phyloP scores from a whole-genome alignment of 2,888 invertebrate species.

The Alentia gelatinosa region DNA sequence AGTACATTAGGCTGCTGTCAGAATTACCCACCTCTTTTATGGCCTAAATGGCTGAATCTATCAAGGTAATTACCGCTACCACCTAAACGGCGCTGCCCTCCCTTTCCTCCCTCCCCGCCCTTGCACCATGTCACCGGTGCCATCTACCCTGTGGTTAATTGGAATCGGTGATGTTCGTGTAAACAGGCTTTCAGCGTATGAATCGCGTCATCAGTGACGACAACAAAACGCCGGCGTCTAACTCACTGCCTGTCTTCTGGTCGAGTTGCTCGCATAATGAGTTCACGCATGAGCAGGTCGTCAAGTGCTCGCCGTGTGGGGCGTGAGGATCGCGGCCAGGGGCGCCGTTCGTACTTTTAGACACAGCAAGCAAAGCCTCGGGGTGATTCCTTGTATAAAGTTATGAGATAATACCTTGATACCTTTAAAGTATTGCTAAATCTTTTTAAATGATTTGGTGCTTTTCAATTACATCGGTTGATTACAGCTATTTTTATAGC shows the following conservation, averaged over 20 bases:
- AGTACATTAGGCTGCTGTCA: background rate
- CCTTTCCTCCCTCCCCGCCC: background rate
- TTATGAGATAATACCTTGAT: too few species aligned
- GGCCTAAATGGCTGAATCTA: background rate
- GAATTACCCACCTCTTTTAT: background rate
- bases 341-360: too few species aligned
- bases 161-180: background rate
- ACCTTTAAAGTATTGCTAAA: too few species aligned
- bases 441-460: too few species aligned
- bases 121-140: background rate
- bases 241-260: background rate
- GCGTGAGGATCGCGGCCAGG: too few species aligned
- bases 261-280: constrained; percentile 1
- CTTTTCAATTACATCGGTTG: too few species aligned
- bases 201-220: background rate
- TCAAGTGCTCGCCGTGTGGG: background rate
- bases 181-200: background rate
- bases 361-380: too few species aligned
- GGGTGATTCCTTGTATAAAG: too few species aligned
- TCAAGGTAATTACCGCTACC: background rate
- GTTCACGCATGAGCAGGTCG: background rate
- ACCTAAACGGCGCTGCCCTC: background rate
- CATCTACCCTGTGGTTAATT: background rate
- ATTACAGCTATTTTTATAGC: too few species aligned
- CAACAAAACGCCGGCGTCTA: background rate